Conservation (phyloP, 2,888 invertebrate species). For the Tortricodes alternella region DNA sequence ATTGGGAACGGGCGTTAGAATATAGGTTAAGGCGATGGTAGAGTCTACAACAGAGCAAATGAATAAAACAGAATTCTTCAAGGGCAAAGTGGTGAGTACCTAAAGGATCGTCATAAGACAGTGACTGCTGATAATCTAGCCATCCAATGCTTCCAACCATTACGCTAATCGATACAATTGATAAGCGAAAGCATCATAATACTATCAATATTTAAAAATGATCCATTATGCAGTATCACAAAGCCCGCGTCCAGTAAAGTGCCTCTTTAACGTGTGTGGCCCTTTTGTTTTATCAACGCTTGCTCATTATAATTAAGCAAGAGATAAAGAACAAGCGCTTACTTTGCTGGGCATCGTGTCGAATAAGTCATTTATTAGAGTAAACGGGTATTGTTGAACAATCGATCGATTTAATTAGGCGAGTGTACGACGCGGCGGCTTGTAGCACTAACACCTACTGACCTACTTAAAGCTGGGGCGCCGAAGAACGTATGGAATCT, state of each 20-base stretch:
- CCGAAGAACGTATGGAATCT: too few relatives aligned
- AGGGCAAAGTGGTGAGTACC: too few relatives aligned
- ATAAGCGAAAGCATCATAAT: not conserved
- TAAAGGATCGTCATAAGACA: too few relatives aligned
- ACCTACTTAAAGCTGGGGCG: too few relatives aligned
- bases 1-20: too few relatives aligned
- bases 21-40: too few relatives aligned
- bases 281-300: conserved; percentile 9
- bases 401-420: not conserved
- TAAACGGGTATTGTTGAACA: too few relatives aligned
- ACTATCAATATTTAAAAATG: conserved; percentile 6
- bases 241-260: conserved; percentile 8
- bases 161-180: conserved; percentile 3
- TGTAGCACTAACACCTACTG: too few relatives aligned
- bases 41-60: too few relatives aligned
- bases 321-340: conserved; percentile 16
- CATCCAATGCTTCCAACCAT: not conserved
- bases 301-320: conserved; percentile 13
- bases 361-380: not conserved
- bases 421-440: too few relatives aligned
- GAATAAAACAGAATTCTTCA: too few relatives aligned
- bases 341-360: not conserved
- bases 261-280: not conserved
- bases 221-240: conserved; percentile 15
- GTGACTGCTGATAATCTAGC: too few relatives aligned